A percentile compares a stretch with the other conserved stretches of the same genome.
phyloP scores from a whole-genome alignment of 2,797 vertebrate genomes.

The Myripristis murdjan region DNA sequence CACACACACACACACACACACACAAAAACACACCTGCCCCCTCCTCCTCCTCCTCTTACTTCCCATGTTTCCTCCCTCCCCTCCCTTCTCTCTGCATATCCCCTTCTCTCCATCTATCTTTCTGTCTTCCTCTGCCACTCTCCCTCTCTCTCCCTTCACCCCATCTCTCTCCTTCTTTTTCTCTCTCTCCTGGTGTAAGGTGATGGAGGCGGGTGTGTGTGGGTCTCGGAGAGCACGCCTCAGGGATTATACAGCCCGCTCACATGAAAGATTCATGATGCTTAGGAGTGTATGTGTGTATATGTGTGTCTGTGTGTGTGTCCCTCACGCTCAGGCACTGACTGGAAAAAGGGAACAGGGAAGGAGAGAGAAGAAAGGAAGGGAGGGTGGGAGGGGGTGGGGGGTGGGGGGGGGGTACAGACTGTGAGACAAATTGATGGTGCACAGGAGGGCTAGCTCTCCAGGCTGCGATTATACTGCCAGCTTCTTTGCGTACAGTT shows the following conservation, averaged over 20 bases:
- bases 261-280: slow-evolving; percentile 90
- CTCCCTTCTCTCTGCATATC: slow-evolving; percentile 41
- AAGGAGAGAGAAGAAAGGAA: slow-evolving; percentile 61
- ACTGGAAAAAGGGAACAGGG: slow-evolving; percentile 79
- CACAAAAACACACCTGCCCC: too few species aligned
- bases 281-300: slow-evolving; percentile 57
- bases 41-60: slow-evolving; percentile 15
- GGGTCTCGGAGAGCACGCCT: slow-evolving; percentile 85
- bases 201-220: slow-evolving; percentile 81
- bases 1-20: too few species aligned
- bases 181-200: slow-evolving; percentile 74
- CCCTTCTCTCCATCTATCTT: slow-evolving; percentile 62
- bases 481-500: slow-evolving; percentile 49
- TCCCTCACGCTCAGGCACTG: slow-evolving; percentile 58
- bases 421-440: slow-evolving; percentile 81
- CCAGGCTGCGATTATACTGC: slow-evolving; percentile 69
- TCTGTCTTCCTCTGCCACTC: slow-evolving; percentile 52
- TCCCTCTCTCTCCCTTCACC: slow-evolving; percentile 29
- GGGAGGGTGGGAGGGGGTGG: slow-evolving; percentile 50
- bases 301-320: slow-evolving; percentile 57
- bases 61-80: slow-evolving; percentile 20
- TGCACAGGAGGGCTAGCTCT: slow-evolving; percentile 74
- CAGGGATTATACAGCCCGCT: slow-evolving; percentile 87
- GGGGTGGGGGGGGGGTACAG: slow-evolving; percentile 49
- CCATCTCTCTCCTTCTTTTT: slow-evolving; percentile 42